A percentile compares a stretch with the other conserved stretches of the same genome.
Evolutionary conservation across 2,797 vertebrate genomes (phyloP).

Genomic region (Gymnodraco acuticeps): DNA sequence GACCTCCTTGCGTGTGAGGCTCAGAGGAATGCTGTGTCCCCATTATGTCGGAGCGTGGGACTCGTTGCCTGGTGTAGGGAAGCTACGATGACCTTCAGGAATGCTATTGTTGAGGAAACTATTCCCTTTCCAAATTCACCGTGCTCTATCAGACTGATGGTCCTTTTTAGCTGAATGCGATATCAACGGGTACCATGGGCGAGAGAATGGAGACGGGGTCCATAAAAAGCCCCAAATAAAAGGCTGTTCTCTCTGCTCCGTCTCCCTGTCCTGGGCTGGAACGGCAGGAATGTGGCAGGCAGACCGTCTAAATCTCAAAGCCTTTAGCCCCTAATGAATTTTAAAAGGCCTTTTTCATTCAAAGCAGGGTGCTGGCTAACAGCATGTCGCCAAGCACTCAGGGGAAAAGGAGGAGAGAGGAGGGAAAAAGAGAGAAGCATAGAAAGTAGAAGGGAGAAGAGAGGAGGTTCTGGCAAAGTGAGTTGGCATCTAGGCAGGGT

Average conservation of each 20-base stretch:
- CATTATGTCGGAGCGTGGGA: constrained; percentile 82
- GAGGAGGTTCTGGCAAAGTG: constrained; percentile 69
- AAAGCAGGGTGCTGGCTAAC: constrained; percentile 87
- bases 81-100: constrained; percentile 86
- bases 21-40: constrained; percentile 70
- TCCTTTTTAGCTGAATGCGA: constrained; percentile 93
- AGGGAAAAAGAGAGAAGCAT: constrained; percentile 40
- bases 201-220: constrained; percentile 76
- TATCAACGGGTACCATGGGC: constrained; percentile 84
- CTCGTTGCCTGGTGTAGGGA: constrained; percentile 74
- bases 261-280: constrained; percentile 89
- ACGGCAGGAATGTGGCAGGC: constrained; percentile 91
- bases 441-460: constrained; percentile 34
- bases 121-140: constrained; percentile 83
- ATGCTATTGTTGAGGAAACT: constrained; percentile 85
- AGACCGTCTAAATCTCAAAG: constrained; percentile 85
- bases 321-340: constrained; percentile 91
- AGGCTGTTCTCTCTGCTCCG: constrained; percentile 85
- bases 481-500: constrained; percentile 85
- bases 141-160: constrained; percentile 87
- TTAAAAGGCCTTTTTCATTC: constrained; percentile 93
- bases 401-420: constrained; percentile 29
- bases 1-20: constrained; percentile 59
- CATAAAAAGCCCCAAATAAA: constrained; percentile 89
- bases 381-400: constrained; percentile 81